Base-by-base conservation (phyloP, 1,140 invertebrate species). In the Idris sp. region DNA sequence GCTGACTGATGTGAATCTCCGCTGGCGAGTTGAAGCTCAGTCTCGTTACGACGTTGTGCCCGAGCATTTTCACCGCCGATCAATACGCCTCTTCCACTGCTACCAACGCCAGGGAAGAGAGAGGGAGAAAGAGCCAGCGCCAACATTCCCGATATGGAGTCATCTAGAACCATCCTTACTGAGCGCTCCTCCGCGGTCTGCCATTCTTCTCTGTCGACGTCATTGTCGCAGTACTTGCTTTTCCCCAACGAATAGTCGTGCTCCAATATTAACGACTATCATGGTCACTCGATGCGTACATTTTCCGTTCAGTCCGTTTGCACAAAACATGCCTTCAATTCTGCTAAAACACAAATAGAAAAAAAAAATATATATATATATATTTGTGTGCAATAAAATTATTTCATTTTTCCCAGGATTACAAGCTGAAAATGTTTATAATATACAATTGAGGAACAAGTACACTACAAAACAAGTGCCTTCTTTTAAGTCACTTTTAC, bases 21-120 rank as follows among this genome's bases (percentile, higher is more conserved):
- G 48, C 11, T 31, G 18, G 41, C 38, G 46, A 51, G 51, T 28
- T 33, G 61, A 11, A 61, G 54, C 54, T 53, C 30, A 38, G 65
- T 61, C 40, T 59, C 65, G 38, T 41, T 48, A 51, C 58, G 30
- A 46, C 51, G 69, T 64, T 64, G 53, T 67, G 53, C 73, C 73
- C 73, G 59, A 71, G 59, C 59, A 61, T 65, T 71, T 69, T 56
- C 64, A 68, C 72, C 58, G 58, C 65, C 73, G 73, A 75, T 69
- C 73, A 75, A 75, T 75, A 69, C 73, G 72, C 56, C 62, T 62
- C 49, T 44, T 64, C 73, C 64, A 59, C 65, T 64, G 46, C 59
- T 69, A 65, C 59, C 73, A 61, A 53, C 59, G 61, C 46, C 33
- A 26, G 44, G 35, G 64, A 6, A 22, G 6, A 22, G 19, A 62